Evolutionary conservation across 2,888 invertebrate genomes (phyloP).

Genomic region (Venusia cambrica): DNA sequence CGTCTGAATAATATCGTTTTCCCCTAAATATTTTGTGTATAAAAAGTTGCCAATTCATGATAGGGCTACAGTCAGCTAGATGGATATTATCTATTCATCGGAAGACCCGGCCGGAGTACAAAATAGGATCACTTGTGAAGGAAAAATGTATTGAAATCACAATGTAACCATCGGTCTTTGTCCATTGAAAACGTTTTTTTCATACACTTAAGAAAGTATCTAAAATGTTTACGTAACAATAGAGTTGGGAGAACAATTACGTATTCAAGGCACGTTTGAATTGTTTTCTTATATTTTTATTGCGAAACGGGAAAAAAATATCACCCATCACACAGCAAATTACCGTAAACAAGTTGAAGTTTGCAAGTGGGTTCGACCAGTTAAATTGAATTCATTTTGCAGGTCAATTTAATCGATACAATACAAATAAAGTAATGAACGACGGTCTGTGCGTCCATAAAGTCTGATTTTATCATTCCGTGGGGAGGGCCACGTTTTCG

Average conservation of each 20-base stretch:
- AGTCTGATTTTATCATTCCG: constrained; percentile 78
- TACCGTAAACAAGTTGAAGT: too few species aligned
- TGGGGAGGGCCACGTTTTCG: constrained; percentile 75
- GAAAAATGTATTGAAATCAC: constrained; percentile 77
- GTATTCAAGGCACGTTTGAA: constrained; percentile 66
- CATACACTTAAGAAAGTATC: constrained; percentile 37
- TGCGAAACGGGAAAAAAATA: too few species aligned
- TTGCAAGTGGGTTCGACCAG: constrained; percentile 3
- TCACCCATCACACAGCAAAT: too few species aligned
- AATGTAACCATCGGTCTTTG: constrained; percentile 70
- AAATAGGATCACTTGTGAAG: constrained; percentile 72
- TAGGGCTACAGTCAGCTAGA: constrained; percentile 62
- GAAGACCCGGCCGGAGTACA: constrained; percentile 55
- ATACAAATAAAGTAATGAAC: constrained; percentile 73
- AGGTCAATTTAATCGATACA: constrained; percentile 65
- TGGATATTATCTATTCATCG: constrained; percentile 46
- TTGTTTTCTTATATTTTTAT: constrained; percentile 53
- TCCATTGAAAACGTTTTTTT: constrained; percentile 63
- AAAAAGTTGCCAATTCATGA: constrained; percentile 68
- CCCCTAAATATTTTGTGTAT: constrained; percentile 44
- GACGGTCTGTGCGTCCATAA: constrained; percentile 66
- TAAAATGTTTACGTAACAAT: constrained; percentile 67
- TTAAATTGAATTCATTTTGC: constrained; percentile 33
- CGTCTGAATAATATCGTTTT: constrained; percentile 41
- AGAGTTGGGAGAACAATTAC: constrained; percentile 65